Base-by-base conservation (phyloP, 2,797 vertebrate genomes). In the Notoglanidium macrostoma region DNA sequence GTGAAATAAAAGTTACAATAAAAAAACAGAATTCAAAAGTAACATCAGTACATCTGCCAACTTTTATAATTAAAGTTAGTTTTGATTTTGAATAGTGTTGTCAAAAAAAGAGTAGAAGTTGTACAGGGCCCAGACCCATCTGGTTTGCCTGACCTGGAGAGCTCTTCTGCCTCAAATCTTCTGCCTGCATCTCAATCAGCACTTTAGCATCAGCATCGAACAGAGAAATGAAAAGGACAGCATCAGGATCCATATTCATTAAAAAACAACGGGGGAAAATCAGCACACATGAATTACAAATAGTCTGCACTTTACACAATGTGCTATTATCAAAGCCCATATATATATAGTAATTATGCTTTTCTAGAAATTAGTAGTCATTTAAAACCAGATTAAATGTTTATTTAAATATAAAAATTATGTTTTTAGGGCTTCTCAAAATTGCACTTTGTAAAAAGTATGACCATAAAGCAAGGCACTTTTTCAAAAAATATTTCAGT, bases 111-210 rank as follows among this genome's bases (percentile, higher is more conserved):
- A 72, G 87, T 86, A 86, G 88, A 84, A 87, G 86, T 84, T 90
- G 90, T 78, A 89, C 32, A 79, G 86, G 77, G 51, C 80, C 88
- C 85, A 81, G 59, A 84, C 86, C 87, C 89, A 79, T 90, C 86
- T 89, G 86, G 84, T 87, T 88, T 87, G 85, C 91, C 94, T 95
- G 93, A 96, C 96, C 96, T 96, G 96, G 96, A 23, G 95, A 96
- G 91, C 89, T 94, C 95, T 95, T 96, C 94, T 95, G 95, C 92
- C 95, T 95, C 94, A 96, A 95, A 93, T 96, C 95, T 95, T 96
- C 96, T 68, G 96, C 95, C 93, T 96, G 96, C 96, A 96, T 95
- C 96, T 96, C 96, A 94, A 96, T 96, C 93, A 96, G 94, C 93
- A 96, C 96, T 96, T 92, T 92, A 92, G 90, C 90, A 90, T 87